These are phyloP conservation scores for Mamestra brassicae DNA, from an alignment of 2,888 invertebrate genomes.

Conservation along the genomic window DNA sequence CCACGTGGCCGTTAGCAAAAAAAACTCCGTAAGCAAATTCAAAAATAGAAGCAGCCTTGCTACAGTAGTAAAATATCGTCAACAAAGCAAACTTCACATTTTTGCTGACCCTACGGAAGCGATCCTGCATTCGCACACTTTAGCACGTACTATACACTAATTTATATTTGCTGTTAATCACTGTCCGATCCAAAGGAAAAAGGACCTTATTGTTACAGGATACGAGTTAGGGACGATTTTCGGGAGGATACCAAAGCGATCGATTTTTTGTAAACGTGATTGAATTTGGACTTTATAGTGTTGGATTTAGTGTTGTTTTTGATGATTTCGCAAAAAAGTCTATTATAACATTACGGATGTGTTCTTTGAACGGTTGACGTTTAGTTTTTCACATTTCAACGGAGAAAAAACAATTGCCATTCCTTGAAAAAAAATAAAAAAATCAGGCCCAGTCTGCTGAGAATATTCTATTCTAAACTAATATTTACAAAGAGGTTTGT, in stretches of 20 bases:
- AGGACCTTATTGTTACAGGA: background rate
- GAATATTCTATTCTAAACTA: too few species aligned
- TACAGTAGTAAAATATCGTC: conserved; percentile 14
- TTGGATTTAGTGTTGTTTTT: background rate
- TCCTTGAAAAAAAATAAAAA: too few species aligned
- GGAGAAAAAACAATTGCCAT: background rate
- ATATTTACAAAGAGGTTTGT: too few species aligned
- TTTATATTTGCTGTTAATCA: conserved; percentile 27
- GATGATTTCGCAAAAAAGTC: background rate
- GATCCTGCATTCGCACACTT: conserved; percentile 40
- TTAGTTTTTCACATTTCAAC: background rate
- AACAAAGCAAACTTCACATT: conserved; percentile 42
- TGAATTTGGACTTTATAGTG: conserved; percentile 14
- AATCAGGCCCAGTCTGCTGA: too few species aligned
- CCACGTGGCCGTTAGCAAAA: background rate
- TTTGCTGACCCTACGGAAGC: conserved; percentile 56
- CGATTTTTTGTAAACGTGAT: background rate
- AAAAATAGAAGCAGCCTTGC: background rate
- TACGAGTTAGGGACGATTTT: conserved; percentile 27
- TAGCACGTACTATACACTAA: conserved; percentile 45
- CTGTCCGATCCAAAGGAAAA: background rate
- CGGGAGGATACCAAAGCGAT: background rate
- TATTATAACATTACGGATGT: background rate
- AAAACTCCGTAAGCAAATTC: conserved; percentile 31
- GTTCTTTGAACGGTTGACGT: background rate